Percentiles rank a stretch among this genome's conserved stretches.
phyloP scores from a whole-genome alignment of 2,888 invertebrate species.

The Agrochola lychnidis region DNA sequence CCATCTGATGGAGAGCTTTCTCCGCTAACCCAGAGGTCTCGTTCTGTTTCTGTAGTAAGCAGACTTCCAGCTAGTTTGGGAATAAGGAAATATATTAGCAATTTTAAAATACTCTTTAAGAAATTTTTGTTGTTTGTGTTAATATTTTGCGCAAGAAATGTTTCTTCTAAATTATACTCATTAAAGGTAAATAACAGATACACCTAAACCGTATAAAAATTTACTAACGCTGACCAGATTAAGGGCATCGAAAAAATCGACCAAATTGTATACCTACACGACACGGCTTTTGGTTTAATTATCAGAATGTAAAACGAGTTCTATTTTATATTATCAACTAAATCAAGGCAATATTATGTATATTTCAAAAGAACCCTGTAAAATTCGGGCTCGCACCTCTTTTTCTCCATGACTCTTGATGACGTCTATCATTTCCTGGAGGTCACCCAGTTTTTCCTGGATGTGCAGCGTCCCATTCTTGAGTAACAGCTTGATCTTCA shows the following conservation, averaged over 20 bases:
- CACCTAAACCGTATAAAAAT: background rate
- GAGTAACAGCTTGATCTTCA: constrained; percentile 83
- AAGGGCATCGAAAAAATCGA: too few species aligned
- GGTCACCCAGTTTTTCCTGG: constrained; percentile 79
- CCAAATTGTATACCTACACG: background rate
- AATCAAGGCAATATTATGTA: background rate
- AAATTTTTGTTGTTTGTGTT: background rate
- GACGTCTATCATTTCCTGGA: constrained; percentile 75
- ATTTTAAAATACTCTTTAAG: background rate
- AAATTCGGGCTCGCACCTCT: constrained; percentile 68
- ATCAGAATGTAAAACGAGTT: background rate
- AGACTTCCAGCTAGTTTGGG: constrained; percentile 75
- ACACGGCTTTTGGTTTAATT: background rate
- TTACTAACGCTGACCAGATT: background rate
- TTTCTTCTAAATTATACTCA: background rate
- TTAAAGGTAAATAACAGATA: background rate
- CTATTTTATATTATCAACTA: background rate
- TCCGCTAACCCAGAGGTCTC: constrained; percentile 82
- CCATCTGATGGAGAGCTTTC: constrained; percentile 87
- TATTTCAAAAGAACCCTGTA: background rate
- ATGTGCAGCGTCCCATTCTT: constrained; percentile 85
- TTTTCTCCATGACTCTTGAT: constrained; percentile 75
- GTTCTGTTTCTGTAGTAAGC: constrained; percentile 78
- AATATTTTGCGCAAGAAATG: background rate
- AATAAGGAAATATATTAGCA: background rate